Percentiles rank a stretch among this genome's conserved stretches.
Evolutionary conservation across 1,140 invertebrate species (phyloP).

Genomic region (Heliconius hewitsoni): DNA sequence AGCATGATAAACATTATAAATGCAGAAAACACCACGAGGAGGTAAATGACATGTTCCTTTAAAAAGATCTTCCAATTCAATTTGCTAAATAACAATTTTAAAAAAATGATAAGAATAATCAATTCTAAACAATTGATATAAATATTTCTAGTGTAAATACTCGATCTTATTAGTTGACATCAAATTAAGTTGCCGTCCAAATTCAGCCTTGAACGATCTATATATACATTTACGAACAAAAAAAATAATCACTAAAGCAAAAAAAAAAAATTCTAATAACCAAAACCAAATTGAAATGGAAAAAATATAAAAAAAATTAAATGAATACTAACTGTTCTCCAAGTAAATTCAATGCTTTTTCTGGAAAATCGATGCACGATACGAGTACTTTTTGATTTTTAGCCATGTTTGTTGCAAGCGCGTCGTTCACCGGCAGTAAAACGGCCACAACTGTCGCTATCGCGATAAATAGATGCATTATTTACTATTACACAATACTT

Average conservation of each 20-base stretch:
- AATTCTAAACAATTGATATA: not conserved
- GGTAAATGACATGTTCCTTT: not conserved
- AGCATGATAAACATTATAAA: too few species aligned
- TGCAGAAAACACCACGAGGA: too few species aligned
- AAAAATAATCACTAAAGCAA: too few species aligned
- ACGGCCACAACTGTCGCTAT: slow-evolving; percentile 38
- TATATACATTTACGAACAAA: not conserved
- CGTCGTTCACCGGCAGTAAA: slow-evolving; percentile 44
- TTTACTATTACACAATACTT: slow-evolving; percentile 40
- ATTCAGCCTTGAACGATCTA: not conserved
- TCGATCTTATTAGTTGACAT: not conserved
- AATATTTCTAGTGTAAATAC: not conserved
- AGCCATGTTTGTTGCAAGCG: slow-evolving; percentile 52
- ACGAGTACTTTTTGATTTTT: slow-evolving; percentile 75
- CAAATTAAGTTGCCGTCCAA: not conserved
- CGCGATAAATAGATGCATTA: slow-evolving; percentile 45
- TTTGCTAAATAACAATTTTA: not conserved
- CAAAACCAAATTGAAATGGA: not conserved
- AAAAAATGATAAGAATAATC: not conserved
- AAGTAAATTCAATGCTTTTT: slow-evolving; percentile 63
- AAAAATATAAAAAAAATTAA: not conserved
- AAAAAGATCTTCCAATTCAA: not conserved
- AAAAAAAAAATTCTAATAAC: not conserved
- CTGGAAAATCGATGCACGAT: slow-evolving; percentile 74
- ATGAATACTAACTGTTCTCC: slow-evolving; percentile 67